phyloP scores from a whole-genome alignment of 2,888 invertebrate species.

The Morinoia aosen region DNA sequence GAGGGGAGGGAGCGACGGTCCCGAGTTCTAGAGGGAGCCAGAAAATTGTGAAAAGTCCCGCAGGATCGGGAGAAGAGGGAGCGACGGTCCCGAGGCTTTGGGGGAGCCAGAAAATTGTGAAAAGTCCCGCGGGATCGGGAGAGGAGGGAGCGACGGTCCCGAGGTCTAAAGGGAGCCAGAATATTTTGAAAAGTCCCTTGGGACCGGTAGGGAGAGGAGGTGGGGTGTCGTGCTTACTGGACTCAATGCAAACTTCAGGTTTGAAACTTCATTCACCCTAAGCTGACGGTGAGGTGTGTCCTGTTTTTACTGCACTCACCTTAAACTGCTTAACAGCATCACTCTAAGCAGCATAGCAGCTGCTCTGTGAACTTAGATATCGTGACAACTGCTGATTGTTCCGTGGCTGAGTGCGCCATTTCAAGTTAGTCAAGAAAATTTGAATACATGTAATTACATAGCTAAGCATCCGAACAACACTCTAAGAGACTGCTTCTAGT shows the following conservation, averaged over 20 bases:
- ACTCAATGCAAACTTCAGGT: background rate
- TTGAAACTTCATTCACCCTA: background rate
- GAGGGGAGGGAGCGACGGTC: background rate
- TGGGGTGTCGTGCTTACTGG: background rate
- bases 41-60: slow-evolving; percentile 7
- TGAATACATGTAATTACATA: background rate
- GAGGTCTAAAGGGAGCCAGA: background rate
- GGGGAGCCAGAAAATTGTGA: background rate
- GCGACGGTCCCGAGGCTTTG: background rate
- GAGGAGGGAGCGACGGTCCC: background rate
- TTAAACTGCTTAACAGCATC: no score
- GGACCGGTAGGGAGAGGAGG: background rate
- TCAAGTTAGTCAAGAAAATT: no score
- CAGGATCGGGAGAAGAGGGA: background rate
- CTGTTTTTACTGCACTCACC: background rate
- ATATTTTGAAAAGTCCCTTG: background rate
- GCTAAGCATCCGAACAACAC: background rate
- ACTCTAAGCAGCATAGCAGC: background rate
- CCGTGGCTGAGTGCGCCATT: background rate
- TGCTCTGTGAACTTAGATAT: background rate
- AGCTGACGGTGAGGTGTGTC: background rate
- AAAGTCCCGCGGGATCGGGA: background rate
- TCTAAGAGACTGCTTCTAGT: background rate
- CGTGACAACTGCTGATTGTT: background rate
- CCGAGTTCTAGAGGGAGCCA: background rate